Conservation (phyloP, 2,113 vertebrate genomes). For the Heterocephalus glaber region DNA sequence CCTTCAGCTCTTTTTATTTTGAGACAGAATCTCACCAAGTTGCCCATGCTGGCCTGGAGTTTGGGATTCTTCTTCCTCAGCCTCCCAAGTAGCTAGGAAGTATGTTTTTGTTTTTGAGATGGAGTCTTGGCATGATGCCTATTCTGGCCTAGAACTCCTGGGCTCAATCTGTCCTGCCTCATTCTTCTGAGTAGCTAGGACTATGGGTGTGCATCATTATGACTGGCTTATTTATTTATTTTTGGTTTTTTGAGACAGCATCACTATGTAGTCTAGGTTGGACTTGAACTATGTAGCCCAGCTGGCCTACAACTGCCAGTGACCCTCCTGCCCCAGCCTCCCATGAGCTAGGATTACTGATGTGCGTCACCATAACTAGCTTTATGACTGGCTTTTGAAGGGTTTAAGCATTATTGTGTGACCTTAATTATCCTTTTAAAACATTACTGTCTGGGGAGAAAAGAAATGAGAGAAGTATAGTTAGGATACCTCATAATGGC, state of each 20-base stretch:
- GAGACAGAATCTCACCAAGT: neutral
- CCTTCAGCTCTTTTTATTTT: too few species aligned
- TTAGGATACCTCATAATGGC: neutral
- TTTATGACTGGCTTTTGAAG: neutral
- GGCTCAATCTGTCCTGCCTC: too few species aligned
- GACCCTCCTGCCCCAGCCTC: neutral
- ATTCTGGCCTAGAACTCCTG: too few species aligned
- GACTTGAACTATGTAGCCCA: neutral
- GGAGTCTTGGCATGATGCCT: too few species aligned
- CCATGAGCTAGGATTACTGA: neutral
- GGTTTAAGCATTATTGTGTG: conserved; percentile 28
- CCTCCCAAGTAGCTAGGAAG: too few species aligned
- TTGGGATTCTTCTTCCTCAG: neutral
- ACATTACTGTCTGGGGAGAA: neutral
- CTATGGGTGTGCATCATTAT: too few species aligned
- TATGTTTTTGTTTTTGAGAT: too few species aligned
- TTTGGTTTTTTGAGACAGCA: neutral
- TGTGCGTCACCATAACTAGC: neutral
- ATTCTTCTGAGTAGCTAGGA: too few species aligned
- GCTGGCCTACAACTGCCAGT: neutral
- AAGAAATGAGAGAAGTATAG: conserved; percentile 15
- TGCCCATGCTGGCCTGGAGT: neutral
- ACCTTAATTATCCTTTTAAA: neutral
- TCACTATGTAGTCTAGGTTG: neutral
- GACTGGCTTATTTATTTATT: too few species aligned